Evolutionary conservation across 2,797 vertebrate genomes (phyloP), one percentile per base, ranked within the genome.

Genomic region (Pseudomugil gertrudae): DNA sequence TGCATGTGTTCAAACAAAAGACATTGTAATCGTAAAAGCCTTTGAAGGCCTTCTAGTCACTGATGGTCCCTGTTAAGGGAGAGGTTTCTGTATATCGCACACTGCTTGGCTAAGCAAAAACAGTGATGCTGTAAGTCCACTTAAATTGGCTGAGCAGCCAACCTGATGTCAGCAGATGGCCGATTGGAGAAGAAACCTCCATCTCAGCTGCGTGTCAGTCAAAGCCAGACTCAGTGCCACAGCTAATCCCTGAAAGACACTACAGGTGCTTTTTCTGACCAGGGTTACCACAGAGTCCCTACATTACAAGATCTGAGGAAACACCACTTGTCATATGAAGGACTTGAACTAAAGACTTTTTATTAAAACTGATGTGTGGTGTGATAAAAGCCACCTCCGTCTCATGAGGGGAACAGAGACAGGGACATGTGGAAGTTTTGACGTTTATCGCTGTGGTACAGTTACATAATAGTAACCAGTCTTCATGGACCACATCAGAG

Each of bases 141-240:
- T 74, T 57, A 57, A 69, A 84, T 67, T 75, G 69, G 74, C 78
- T 62, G 74, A 85, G 73, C 56, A 58, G 24, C 52, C 32, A 24
- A 65, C 79, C 78, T 80, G 72, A 75, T 68, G 84, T 88, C 87
- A 86, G 85, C 87, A 90, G 83, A 87, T 72, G 83, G 81, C 75
- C 71, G 73, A 84, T 76, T n/a, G 15, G 45, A 79, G 69, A 69
- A 66, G 77, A 83, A 90, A 89, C 69, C 84, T 79, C 79, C 80
- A 19, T 69, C 76, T 89, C 88, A 87, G 89, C 87, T 85, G 53
- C 26, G 27, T 74, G 76, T 86, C 83, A 76, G 66, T 90, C 87
- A 86, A 80, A 45, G 63, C 24, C 63, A 30, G 58, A 53, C 48
- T 52, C 26, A 24, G 65, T 53, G 58, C 35, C 51, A 24, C 26